Evolutionary conservation across 2,888 invertebrate species (phyloP).

Genomic region (Notodonta dromedarius): DNA sequence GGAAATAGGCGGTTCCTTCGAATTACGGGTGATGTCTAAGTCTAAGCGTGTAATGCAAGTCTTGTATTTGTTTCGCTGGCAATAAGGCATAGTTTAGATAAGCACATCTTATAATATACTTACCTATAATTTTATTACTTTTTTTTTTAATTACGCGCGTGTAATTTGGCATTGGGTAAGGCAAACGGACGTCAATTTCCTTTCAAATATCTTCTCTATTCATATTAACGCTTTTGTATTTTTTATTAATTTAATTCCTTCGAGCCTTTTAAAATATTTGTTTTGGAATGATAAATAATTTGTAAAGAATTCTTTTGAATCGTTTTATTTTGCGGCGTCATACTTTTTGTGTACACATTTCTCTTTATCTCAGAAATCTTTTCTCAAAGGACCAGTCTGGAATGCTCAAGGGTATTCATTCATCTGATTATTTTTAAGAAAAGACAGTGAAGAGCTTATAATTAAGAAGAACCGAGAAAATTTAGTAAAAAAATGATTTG

Average conservation of each 20-base stretch:
- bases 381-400: constrained; percentile 68
- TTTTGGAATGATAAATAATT: constrained; percentile 46
- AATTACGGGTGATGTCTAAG: not conserved
- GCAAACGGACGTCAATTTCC: not conserved
- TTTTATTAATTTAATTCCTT: constrained; percentile 14
- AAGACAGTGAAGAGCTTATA: constrained; percentile 61
- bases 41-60: not conserved
- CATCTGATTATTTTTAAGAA: constrained; percentile 69
- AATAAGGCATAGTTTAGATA: not conserved
- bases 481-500: constrained; percentile 37
- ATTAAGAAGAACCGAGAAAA: constrained; percentile 45
- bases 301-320: constrained; percentile 65
- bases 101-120: no score
- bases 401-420: constrained; percentile 72
- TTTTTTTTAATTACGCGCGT: not conserved
- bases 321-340: constrained; percentile 59
- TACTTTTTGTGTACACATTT: constrained; percentile 63
- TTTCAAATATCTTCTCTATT: constrained; percentile 3
- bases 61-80: not conserved
- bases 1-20: constrained; percentile 2
- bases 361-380: constrained; percentile 70
- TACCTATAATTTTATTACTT: no score
- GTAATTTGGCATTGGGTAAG: not conserved
- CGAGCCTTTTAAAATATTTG: constrained; percentile 13
- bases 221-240: constrained; percentile 3